phyloP scores from a whole-genome alignment of 2,888 invertebrate species.

The Augochlorella aurata region DNA sequence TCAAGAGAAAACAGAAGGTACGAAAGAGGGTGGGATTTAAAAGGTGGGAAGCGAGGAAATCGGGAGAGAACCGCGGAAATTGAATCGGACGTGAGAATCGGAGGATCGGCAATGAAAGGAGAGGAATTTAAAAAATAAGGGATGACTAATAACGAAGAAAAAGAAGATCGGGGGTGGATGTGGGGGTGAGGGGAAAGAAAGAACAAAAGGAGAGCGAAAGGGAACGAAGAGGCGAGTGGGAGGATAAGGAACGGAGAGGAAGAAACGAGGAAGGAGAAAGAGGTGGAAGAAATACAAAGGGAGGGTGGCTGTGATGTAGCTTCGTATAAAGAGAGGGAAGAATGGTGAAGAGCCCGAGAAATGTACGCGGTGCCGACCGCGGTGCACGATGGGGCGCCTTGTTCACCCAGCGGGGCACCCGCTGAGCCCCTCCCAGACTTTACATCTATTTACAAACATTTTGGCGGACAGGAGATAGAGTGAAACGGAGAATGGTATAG shows the following conservation, averaged over 20 bases:
- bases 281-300: constrained; percentile 59
- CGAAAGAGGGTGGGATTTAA: no score
- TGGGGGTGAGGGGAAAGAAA: background rate
- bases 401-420: constrained; percentile 77
- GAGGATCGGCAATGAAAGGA: constrained; percentile 43
- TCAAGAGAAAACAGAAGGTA: no score
- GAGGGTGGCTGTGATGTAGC: constrained; percentile 60
- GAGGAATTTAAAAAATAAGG: constrained; percentile 47
- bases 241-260: constrained; percentile 10
- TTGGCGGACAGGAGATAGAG: constrained; percentile 73
- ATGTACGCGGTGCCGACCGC: constrained; percentile 65
- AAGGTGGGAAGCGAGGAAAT: background rate
- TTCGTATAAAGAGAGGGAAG: constrained; percentile 66
- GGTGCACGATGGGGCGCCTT: constrained; percentile 77
- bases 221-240: constrained; percentile 20
- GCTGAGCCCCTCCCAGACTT: constrained; percentile 74
- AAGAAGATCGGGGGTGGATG: background rate
- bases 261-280: constrained; percentile 26
- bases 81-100: constrained; percentile 32
- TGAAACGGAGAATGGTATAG: constrained; percentile 57
- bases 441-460: constrained; percentile 81
- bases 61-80: constrained; percentile 16
- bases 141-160: constrained; percentile 41
- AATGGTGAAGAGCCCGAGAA: constrained; percentile 68
- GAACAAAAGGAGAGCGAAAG: background rate